These are phyloP conservation scores for Melanchra persicariae DNA, from an alignment of 2,888 invertebrate genomes.

Conservation along the genomic window DNA sequence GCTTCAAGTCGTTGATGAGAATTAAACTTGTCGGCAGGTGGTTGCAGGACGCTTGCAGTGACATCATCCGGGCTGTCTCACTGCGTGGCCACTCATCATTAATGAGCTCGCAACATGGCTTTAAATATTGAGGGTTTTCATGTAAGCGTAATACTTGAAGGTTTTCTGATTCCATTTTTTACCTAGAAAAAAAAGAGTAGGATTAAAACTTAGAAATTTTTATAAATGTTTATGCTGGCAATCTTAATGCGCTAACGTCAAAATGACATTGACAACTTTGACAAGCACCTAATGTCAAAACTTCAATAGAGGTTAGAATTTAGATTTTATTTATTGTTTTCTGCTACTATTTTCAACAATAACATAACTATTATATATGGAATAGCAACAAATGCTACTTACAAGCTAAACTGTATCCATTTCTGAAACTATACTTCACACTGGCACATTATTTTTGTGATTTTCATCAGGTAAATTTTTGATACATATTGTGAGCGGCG, in stretches of 20 bases:
- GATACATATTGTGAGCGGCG: conserved; percentile 63
- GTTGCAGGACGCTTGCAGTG: conserved; percentile 94
- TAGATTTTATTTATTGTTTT: conserved; percentile 18
- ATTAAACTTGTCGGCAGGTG: conserved; percentile 93
- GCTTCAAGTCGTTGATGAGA: conserved; percentile 89
- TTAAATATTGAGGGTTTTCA: conserved; percentile 93
- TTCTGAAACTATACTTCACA: conserved; percentile 43
- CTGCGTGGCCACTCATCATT: conserved; percentile 97
- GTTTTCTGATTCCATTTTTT: conserved; percentile 77
- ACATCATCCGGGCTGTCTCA: conserved; percentile 94
- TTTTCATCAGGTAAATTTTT: conserved; percentile 61
- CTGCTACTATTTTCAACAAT: conserved; percentile 7
- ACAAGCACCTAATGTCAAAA: conserved; percentile 34
- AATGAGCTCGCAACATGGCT: conserved; percentile 94
- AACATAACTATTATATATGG: not conserved
- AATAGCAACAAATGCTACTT: conserved; percentile 38
- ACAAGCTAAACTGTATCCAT: conserved; percentile 62
- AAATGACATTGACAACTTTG: conserved; percentile 23
- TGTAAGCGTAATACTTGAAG: conserved; percentile 93
- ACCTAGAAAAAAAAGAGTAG: conserved; percentile 45
- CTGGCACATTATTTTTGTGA: conserved; percentile 62
- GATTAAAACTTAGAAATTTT: not conserved
- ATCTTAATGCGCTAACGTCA: not conserved
- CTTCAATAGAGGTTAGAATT: conserved; percentile 46
- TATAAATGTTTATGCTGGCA: conserved; percentile 2